Evolutionary conservation across 2,888 invertebrate genomes (phyloP), one percentile per base, ranked within the genome.

Genomic region (Linnaemya tessellans): DNA sequence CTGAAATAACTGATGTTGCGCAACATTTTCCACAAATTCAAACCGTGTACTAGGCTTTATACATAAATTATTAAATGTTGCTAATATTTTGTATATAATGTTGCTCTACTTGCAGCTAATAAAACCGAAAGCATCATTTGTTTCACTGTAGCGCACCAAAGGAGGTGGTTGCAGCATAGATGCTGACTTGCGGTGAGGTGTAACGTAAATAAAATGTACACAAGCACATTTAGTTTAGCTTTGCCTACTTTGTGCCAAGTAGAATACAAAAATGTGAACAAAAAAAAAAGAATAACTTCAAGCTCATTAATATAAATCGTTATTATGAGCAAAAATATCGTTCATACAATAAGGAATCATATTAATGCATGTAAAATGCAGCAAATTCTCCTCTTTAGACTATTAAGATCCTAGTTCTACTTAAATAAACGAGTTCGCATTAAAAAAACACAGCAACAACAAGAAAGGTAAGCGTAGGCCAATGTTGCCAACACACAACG

Each of bases 241-340:
- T 51, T 22, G 7, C 22, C 46, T 22, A 9, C n/a, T 35, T 11
- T 18, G 35, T 56, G 80, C 60, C 54, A 64, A 62, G 51, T 25
- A 51, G 15, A 30, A 38, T 30, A 30, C 30, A 11, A 41, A 22
- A 22, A 49, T 3, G 13, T 30, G 30, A 30, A n/a, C 13, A 25
- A 46, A 0, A 38, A 51, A 79, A 67, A 43, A 67, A 70, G 41
- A 73, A 84, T 84, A 80, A 87, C 87, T 87, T 87, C 67, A 87
- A 87, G 88, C 88, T 88, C 88, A 88, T 88, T 88, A 88, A 87
- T 87, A 88, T 88, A 88, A 88, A 88, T 88, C 87, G 88, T 88
- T 87, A 88, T 87, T 88, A 88, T 87, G 87, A 87, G 85, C 70
- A 81, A 67, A 84, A 81, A 81, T 84, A 81, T 73, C 67, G 75